Evolutionary conservation across 2,797 vertebrate species (phyloP), one percentile per base, ranked within the genome.

Genomic region (Chaenodraco wilsoni): DNA sequence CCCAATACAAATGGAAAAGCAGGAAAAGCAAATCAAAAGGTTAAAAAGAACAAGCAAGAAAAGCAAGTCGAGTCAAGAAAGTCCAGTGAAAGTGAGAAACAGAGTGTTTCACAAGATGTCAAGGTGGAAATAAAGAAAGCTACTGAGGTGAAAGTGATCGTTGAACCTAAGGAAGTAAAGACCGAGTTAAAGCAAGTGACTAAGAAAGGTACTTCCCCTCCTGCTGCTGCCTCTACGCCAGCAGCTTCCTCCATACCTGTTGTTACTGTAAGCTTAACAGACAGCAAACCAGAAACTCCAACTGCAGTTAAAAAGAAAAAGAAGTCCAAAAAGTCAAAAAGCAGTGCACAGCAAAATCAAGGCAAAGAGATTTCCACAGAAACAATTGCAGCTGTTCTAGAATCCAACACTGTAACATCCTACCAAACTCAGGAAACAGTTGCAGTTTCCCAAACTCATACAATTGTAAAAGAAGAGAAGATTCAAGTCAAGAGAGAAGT

Each of bases 301-400:
- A 70, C 86, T 69, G 72, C 81, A 54, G 10, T 68, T 62, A 95
- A 91, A 76, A 95, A 86, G 88, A 94, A 93, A 81, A 93, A 92
- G 85, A 95, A 95, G 76, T 89, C 89, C 70, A 95, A 93, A 83
- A 95, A 94, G 79, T 91, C 93, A 9, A 95, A 91, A 87, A 90
- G 72, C 4, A 63, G 7, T 40, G 49, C 79, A 62, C 91, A 89
- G 43, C 27, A 74, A 33, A 57, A 67, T 78, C 91, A 90, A 77
- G 63, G 57, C 44, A 94, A 92, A 86, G 81, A 92, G 37, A 79
- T 72, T 46, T 49, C 55, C 21, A 72, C 67, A 45, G 93, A 94
- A 41, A 72, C 79, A 72, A 93, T 83, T 37, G 72, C 52, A 62
- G 83, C 85, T 3, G 11, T 78, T 41, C 56, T 21, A 44, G 89